phyloP scores from a whole-genome alignment of 2,113 vertebrate genomes.

The Hydropotes inermis region DNA sequence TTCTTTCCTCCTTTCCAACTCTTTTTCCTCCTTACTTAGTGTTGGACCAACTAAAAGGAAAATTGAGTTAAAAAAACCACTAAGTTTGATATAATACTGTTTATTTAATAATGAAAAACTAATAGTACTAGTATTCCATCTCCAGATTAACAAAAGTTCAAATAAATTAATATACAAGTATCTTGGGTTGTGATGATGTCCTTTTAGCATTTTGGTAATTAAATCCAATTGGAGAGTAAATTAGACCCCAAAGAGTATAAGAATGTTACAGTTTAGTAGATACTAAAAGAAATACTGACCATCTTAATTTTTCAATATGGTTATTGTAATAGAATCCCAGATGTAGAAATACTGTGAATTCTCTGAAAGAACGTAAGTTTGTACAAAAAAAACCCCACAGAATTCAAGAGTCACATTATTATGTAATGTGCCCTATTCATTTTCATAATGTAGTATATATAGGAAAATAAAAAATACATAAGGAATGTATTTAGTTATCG shows the following conservation, averaged over 20 bases:
- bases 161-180: slow-evolving; percentile 20
- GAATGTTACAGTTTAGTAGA: not conserved
- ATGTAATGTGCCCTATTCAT: not conserved
- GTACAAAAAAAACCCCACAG: not conserved
- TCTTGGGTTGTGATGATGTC: not conserved
- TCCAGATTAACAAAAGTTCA: not conserved
- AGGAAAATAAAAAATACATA: slow-evolving; percentile 28
- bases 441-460: not conserved
- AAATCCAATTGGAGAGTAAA: slow-evolving; percentile 8
- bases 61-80: not conserved
- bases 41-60: slow-evolving; percentile 83
- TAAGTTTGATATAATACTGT: not conserved
- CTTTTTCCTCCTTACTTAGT: slow-evolving; percentile 93
- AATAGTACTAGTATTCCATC: not conserved
- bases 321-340: not conserved
- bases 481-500: not conserved
- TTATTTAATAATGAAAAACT: slow-evolving; percentile 11
- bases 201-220: slow-evolving; percentile 15
- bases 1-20: slow-evolving; percentile 91
- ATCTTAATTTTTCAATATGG: not conserved
- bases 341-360: not conserved
- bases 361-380: not conserved
- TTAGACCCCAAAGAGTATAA: not conserved
- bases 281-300: not conserved
- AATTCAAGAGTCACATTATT: not conserved